phyloP scores from a whole-genome alignment of 2,113 vertebrate genomes.

The Electrona antarctica region DNA sequence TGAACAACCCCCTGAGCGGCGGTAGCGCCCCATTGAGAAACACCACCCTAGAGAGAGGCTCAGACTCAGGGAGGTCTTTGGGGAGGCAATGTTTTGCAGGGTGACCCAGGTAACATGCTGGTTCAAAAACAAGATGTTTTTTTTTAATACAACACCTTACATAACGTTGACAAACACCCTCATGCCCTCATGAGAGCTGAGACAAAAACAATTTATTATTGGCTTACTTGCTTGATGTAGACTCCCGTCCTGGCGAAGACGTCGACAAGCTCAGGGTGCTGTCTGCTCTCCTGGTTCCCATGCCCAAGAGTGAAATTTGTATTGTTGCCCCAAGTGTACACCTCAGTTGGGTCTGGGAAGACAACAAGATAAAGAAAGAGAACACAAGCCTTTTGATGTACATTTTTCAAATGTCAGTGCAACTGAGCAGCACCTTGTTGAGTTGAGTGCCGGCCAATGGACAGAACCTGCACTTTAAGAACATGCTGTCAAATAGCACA shows the following conservation, averaged over 20 bases:
- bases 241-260: constrained; percentile 89
- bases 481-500: too few species aligned
- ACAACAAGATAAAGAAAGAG: constrained; percentile 32
- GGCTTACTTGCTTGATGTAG: constrained; percentile 93
- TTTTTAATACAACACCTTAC: constrained; percentile 1
- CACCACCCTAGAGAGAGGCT: constrained; percentile 19
- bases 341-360: constrained; percentile 90
- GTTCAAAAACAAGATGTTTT: constrained; percentile 27
- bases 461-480: too few species aligned
- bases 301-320: constrained; percentile 96
- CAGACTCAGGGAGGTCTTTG: constrained; percentile 37
- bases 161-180: constrained; percentile 16
- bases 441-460: too few species aligned
- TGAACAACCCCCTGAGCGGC: neutral
- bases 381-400: constrained; percentile 15
- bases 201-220: constrained; percentile 14
- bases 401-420: too few species aligned
- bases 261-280: constrained; percentile 94
- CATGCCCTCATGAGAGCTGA: constrained; percentile 14
- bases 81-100: constrained; percentile 61
- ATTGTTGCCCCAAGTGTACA: constrained; percentile 97
- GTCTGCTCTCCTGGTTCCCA: constrained; percentile 92
- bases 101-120: constrained; percentile 46
- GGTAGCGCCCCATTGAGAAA: neutral
- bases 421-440: too few species aligned